Evolutionary conservation across 2,113 vertebrate genomes (phyloP).

Genomic region (Amphilophus citrinellus): DNA sequence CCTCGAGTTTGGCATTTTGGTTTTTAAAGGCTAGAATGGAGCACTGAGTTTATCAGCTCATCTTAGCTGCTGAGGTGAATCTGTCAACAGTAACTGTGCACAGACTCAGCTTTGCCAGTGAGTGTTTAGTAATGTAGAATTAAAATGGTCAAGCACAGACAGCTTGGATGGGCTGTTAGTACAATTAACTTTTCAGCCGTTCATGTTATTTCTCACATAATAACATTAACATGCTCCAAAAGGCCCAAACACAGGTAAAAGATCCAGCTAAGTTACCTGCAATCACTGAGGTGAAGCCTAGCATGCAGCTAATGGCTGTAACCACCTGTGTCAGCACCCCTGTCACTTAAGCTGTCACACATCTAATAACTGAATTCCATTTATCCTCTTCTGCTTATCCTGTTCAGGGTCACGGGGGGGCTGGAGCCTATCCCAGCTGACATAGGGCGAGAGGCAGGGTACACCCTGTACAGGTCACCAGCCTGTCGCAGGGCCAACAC

Average conservation of each 20-base stretch:
- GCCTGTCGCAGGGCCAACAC: no score
- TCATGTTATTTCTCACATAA: neutral
- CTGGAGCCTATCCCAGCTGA: no score
- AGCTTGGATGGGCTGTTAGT: neutral
- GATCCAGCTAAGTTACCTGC: neutral
- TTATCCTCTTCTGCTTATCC: no score
- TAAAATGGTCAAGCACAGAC: neutral
- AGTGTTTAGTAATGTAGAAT: neutral
- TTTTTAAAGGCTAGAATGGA: neutral
- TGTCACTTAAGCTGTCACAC: neutral
- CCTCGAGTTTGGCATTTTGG: no score
- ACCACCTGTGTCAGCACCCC: neutral
- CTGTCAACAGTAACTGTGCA: no score
- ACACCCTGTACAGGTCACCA: no score
- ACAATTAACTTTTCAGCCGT: neutral
- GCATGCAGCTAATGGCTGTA: neutral
- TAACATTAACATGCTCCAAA: neutral
- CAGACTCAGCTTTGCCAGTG: neutral
- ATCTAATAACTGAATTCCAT: no score
- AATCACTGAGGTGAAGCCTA: neutral
- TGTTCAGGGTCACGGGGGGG: no score
- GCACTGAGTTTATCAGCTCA: neutral
- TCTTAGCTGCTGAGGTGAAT: neutral
- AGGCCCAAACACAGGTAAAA: no score
- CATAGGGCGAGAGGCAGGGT: no score